Percentiles rank a stretch among this genome's conserved stretches.
phyloP scores from a whole-genome alignment of 2,797 vertebrate genomes.

The Apogon talboti region DNA sequence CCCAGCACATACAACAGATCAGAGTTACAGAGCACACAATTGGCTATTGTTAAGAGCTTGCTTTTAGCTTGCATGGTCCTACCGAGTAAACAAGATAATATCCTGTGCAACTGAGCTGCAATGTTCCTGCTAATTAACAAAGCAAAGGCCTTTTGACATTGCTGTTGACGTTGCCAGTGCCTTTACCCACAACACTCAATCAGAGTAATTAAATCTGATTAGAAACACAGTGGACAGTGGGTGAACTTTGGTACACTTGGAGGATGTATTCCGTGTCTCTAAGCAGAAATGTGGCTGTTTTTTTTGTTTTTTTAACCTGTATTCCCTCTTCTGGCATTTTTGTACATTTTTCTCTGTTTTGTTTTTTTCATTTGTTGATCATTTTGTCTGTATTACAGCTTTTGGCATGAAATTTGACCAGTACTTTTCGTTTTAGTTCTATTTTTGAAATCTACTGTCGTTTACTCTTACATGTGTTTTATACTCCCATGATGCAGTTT shows the following conservation, averaged over 20 bases:
- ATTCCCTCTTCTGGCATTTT: no score
- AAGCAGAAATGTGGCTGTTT: background rate
- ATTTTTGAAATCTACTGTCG: no score
- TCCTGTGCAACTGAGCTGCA: constrained; percentile 18
- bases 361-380: no score
- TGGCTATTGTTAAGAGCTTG: constrained; percentile 32
- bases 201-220: constrained; percentile 26
- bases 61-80: constrained; percentile 18
- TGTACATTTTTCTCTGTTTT: no score
- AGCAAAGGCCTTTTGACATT: constrained; percentile 25
- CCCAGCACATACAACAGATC: constrained; percentile 2
- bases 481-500: no score
- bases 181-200: constrained; percentile 7
- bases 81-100: constrained; percentile 35
- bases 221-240: constrained; percentile 25
- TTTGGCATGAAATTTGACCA: no score
- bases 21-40: constrained; percentile 17
- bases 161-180: background rate
- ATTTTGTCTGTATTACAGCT: no score
- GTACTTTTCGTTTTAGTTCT: no score
- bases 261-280: constrained; percentile 3
- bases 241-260: constrained; percentile 23
- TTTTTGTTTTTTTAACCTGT: background rate
- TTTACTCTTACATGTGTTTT: no score
- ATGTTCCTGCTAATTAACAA: constrained; percentile 41